Evolutionary conservation across 92 coral and sea anemone genomes (phyloP).

Genomic region (Palythoa grandiflora): DNA sequence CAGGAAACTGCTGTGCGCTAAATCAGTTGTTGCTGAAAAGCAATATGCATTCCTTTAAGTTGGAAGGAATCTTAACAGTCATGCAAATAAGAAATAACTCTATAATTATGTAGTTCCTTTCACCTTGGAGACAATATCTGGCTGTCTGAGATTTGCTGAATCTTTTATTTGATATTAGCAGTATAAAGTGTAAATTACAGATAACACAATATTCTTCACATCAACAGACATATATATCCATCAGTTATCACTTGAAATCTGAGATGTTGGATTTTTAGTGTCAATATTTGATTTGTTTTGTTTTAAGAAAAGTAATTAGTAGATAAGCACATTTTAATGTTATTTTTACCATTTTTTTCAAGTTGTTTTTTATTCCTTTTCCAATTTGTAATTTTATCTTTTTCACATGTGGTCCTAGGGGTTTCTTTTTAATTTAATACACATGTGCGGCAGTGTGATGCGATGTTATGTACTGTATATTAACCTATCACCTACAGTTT

Average conservation of each 20-base stretch:
- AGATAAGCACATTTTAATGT: neutral
- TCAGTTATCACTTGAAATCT: neutral
- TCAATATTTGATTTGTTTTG: neutral
- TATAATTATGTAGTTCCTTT: neutral
- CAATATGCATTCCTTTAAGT: neutral
- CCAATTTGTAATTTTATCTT: neutral
- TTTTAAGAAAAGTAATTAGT: neutral
- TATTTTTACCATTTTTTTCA: neutral
- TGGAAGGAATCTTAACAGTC: neutral
- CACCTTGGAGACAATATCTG: neutral
- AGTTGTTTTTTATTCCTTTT: neutral
- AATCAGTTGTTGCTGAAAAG: neutral
- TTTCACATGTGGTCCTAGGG: neutral
- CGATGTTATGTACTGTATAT: conserved; percentile 12
- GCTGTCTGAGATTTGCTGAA: neutral
- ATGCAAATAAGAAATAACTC: neutral
- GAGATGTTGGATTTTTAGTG: neutral
- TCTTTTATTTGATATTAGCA: neutral
- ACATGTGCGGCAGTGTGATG: neutral
- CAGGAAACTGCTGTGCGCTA: conserved; percentile 16
- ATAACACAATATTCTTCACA: neutral
- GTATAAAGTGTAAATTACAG: no score
- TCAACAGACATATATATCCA: neutral
- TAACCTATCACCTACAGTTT: neutral
- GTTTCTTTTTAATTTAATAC: neutral